Percentiles rank a stretch among this genome's conserved stretches.
phyloP scores from a whole-genome alignment of 2,797 vertebrate species.

The Bradypodion ventrale region DNA sequence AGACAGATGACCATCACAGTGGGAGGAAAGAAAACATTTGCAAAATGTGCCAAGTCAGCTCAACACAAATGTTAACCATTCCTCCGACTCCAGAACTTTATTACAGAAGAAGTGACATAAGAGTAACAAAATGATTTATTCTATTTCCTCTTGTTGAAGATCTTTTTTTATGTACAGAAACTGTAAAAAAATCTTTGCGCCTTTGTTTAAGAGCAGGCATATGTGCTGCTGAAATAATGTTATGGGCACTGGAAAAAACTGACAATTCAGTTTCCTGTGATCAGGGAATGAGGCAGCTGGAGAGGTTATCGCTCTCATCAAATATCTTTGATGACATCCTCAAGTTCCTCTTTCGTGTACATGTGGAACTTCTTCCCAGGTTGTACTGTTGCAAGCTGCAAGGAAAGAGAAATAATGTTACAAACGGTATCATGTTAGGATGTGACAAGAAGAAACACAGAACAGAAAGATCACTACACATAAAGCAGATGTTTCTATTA shows the following conservation, averaged over 20 bases:
- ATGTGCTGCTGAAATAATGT: conserved; percentile 62
- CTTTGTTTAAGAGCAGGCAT: conserved; percentile 53
- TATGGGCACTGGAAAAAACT: conserved; percentile 58
- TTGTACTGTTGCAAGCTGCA: conserved; percentile 93
- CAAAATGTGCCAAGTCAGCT: background rate
- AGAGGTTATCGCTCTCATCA: conserved; percentile 70
- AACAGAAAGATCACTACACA: conserved; percentile 13
- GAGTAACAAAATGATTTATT: conserved; percentile 74
- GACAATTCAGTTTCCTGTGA: conserved; percentile 54
- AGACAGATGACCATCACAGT: background rate
- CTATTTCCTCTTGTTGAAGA: conserved; percentile 67
- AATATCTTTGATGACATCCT: conserved; percentile 98
- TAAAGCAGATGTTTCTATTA: conserved; percentile 65
- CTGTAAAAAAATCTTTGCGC: conserved; percentile 71
- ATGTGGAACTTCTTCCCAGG: conserved; percentile 98
- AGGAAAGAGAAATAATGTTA: conserved; percentile 65
- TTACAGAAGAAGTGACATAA: conserved; percentile 12
- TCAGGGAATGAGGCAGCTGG: conserved; percentile 46
- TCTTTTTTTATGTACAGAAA: conserved; percentile 76
- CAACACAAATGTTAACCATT: conserved; percentile 6
- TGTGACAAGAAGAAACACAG: conserved; percentile 13
- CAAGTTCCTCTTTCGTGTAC: conserved; percentile 98
- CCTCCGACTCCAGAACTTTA: background rate
- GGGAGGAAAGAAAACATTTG: background rate
- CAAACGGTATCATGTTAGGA: conserved; percentile 17